phyloP scores from a whole-genome alignment of 2,113 vertebrate genomes.

The Odocoileus hemionus region DNA sequence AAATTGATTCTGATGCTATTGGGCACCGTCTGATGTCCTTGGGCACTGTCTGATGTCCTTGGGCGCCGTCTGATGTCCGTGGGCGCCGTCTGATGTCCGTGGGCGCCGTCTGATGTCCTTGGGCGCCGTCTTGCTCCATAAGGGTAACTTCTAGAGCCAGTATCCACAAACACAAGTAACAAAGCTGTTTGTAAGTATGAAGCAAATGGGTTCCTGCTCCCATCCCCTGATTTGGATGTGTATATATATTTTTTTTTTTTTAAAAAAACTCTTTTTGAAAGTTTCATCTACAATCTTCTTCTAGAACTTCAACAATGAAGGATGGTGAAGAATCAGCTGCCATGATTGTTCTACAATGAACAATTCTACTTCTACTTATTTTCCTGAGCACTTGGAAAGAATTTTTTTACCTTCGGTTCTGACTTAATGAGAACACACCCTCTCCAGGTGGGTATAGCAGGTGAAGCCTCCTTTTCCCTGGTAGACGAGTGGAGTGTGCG shows the following conservation, averaged over 20 bases:
- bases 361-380: not conserved
- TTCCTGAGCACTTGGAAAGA: not conserved
- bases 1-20: fast-evolving
- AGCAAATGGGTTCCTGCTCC: fast-evolving
- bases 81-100: not conserved
- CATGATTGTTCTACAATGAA: fast-evolving
- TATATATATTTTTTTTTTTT: not conserved
- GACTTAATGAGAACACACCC: not conserved
- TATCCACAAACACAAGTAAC: fast-evolving
- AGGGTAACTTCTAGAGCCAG: fast-evolving
- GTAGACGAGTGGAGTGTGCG: fast-evolving
- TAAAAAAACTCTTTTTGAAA: not conserved
- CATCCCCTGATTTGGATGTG: fast-evolving
- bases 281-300: fast-evolving
- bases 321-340: fast-evolving
- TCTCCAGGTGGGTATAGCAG: not conserved
- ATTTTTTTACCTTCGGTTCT: fast-evolving
- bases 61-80: not conserved
- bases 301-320: fast-evolving
- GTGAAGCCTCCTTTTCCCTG: not conserved
- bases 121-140: fast-evolving
- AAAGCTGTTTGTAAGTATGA: fast-evolving
- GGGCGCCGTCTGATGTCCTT: not conserved
- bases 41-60: fast-evolving
- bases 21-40: fast-evolving